Percentiles rank a stretch among this genome's conserved stretches.
Evolutionary conservation across 2,113 vertebrate genomes (phyloP).

Genomic region (Leptodactylus fuscus): DNA sequence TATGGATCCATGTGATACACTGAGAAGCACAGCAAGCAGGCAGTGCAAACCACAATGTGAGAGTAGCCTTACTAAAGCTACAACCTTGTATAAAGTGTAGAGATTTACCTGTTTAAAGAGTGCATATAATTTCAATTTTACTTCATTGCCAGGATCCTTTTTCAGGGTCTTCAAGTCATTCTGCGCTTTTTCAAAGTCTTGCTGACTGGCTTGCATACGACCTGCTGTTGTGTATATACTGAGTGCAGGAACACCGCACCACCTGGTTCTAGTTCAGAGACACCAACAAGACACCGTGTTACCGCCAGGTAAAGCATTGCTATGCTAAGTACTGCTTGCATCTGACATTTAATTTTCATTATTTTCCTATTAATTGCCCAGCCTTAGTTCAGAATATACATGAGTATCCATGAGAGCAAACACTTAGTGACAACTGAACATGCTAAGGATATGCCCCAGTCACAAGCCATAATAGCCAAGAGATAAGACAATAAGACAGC

Average conservation of each 20-base stretch:
- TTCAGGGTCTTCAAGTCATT: slow-evolving; percentile 80
- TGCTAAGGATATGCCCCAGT: no score
- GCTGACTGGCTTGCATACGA: slow-evolving; percentile 76
- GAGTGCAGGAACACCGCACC: slow-evolving; percentile 58
- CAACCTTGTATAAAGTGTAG: background rate
- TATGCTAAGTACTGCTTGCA: no score
- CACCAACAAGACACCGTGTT: slow-evolving; percentile 12
- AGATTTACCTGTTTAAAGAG: slow-evolving; percentile 91
- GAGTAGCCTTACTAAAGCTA: background rate
- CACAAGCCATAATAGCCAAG: no score
- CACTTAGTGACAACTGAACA: no score
- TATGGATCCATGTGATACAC: no score
- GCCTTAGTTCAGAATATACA: no score
- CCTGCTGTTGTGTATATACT: slow-evolving; percentile 72
- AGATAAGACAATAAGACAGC: no score
- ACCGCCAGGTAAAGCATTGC: background rate
- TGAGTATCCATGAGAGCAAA: no score
- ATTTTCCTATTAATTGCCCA: no score
- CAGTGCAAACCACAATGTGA: background rate
- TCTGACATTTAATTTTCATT: no score
- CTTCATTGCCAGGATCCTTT: slow-evolving; percentile 86
- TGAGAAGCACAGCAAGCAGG: no score
- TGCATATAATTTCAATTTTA: slow-evolving; percentile 89
- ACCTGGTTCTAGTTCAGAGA: slow-evolving; percentile 58
- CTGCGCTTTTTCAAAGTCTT: slow-evolving; percentile 86